Conservation (phyloP, 2,113 vertebrate species). For the Epinephelus lanceolatus region DNA sequence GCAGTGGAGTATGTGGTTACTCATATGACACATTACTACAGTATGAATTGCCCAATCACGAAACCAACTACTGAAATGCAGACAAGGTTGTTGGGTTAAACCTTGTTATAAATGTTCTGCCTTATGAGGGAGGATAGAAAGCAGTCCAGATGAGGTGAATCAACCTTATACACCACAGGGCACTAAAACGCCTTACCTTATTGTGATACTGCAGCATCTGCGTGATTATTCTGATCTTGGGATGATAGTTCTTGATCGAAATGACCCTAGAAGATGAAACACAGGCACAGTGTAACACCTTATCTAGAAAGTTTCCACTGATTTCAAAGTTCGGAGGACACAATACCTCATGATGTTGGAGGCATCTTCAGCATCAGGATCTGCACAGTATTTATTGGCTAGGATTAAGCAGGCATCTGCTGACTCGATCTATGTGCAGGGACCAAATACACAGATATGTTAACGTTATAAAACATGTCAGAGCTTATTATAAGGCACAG, state of each 20-base stretch:
- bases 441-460: slow-evolving; percentile 32
- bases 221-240: slow-evolving; percentile 99
- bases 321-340: neutral
- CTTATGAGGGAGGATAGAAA: neutral
- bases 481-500: neutral
- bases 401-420: slow-evolving; percentile 98
- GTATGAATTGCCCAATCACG: neutral
- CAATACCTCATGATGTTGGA: slow-evolving; percentile 99
- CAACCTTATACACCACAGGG: neutral
- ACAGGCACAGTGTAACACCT: neutral
- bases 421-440: slow-evolving; percentile 92
- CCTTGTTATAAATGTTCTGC: neutral
- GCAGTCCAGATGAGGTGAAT: neutral
- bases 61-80: neutral
- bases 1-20: neutral
- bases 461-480: neutral
- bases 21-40: neutral
- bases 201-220: slow-evolving; percentile 99
- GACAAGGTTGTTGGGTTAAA: neutral
- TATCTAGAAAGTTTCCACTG: neutral
- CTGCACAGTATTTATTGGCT: slow-evolving; percentile 98
- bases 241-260: slow-evolving; percentile 99
- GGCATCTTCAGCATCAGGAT: slow-evolving; percentile 98
- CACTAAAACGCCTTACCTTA: slow-evolving; percentile 86
- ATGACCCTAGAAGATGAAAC: slow-evolving; percentile 90